Base-by-base conservation (phyloP, 2,797 vertebrate genomes). In the Jordanella pulchra region DNA sequence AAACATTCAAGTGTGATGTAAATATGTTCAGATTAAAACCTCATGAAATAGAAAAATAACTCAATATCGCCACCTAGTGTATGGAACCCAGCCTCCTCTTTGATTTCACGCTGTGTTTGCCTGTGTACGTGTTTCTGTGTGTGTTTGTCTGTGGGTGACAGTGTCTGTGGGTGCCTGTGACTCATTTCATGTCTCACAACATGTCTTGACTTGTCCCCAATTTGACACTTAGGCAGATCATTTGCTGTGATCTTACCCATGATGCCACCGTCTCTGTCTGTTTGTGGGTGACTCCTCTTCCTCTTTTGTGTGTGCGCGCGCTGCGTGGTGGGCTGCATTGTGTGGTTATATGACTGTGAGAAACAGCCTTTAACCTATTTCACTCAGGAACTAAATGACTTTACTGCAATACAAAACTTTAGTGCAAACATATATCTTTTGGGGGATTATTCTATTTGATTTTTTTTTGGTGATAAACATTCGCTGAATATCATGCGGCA, bases 191-290 rank as follows among this genome's bases (percentile, higher is more conserved):
- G 88, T 89, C 82, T 77, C 72, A 87, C 83, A 84, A 85, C 92
- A 89, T 88, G 91, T 75, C 66, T 63, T 72, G 84, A 86, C 90
- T 65, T 88, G 93, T 86, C 84, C 88, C 75, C 86, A 85, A 75
- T 91, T 65, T 90, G 90, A 93, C 90, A 91, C 90, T 83, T 86
- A 81, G 89, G 81, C 91, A 75, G 72, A 86, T 83, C 81, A 83
- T 80, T 75, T 64, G 65, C 66, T 66, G 63, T 71, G 68, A 73
- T 91, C 72, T 94, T 90, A 93, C 81, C 93, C 91, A 91, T 80
- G 78, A 73, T 72, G 76, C 74, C 76, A 67, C 61, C 1, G 23
- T 76, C 27, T 80, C 69, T 6, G 11, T 66, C 68, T 72, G 77
- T 81, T 48, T 76, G 60, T 77, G 47, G 67, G 67, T 64, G 44